These are phyloP conservation scores for Linyphia triangularis DNA, from an alignment of 2,888 invertebrate species.

Conservation along the genomic window DNA sequence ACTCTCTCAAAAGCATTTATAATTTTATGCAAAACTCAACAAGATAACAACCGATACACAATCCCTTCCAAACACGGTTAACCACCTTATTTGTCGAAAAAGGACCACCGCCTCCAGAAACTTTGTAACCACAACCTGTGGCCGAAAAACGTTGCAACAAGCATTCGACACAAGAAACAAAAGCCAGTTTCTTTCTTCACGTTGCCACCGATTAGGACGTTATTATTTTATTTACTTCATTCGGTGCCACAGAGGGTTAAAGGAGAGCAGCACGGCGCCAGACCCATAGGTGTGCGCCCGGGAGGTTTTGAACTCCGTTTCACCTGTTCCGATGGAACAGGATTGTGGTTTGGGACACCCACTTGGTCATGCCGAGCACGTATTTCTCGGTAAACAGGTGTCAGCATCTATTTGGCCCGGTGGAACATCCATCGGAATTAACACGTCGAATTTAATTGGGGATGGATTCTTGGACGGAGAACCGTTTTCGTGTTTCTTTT, in stretches of 20 bases:
- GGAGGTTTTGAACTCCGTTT: neutral
- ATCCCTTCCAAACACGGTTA: neutral
- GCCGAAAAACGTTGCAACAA: neutral
- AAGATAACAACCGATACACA: neutral
- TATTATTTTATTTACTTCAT: neutral
- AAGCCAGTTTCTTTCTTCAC: neutral
- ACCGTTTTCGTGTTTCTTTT: no score
- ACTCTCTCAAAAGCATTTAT: neutral
- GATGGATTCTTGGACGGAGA: neutral
- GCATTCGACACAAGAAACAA: constrained; percentile 9
- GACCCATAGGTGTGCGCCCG: constrained; percentile 11
- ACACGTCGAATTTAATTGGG: constrained; percentile 5
- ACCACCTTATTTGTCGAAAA: constrained; percentile 10
- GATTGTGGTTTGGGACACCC: constrained; percentile 22
- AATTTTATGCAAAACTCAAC: neutral
- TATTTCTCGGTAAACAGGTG: constrained; percentile 21
- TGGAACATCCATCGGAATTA: neutral
- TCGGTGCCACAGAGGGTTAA: neutral
- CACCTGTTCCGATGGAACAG: neutral
- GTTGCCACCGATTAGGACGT: neutral
- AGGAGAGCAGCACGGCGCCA: neutral
- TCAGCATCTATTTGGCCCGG: constrained; percentile 13
- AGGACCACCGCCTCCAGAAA: neutral
- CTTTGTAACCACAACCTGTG: neutral
- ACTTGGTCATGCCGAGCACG: neutral